phyloP scores from a whole-genome alignment of 2,113 vertebrate genomes.

The Sardina pilchardus region DNA sequence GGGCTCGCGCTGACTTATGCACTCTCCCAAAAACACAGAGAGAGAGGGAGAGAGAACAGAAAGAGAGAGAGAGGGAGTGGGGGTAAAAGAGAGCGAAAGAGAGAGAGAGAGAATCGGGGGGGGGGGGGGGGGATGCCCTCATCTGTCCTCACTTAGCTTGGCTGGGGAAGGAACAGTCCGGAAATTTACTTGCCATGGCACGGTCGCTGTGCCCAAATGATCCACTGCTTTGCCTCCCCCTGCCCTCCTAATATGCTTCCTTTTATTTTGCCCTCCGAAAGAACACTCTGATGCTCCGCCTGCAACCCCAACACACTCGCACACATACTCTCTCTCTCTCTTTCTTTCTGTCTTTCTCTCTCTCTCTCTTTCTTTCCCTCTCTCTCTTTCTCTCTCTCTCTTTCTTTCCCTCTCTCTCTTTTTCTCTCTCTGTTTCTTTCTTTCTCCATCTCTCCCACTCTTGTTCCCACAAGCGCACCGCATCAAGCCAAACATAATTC shows the following conservation, averaged over 20 bases:
- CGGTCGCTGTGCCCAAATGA: neutral
- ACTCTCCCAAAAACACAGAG: slow-evolving; percentile 51
- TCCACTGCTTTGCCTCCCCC: neutral
- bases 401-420: neutral
- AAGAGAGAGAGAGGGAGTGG: neutral
- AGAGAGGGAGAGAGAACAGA: neutral
- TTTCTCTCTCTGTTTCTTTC: neutral
- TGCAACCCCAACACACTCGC: neutral
- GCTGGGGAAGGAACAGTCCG: neutral
- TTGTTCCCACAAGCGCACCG: neutral
- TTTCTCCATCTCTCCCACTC: neutral
- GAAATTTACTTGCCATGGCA: neutral
- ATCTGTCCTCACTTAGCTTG: neutral
- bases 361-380: neutral
- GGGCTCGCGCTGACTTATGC: slow-evolving; percentile 50
- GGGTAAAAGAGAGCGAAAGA: neutral
- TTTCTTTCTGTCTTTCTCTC: neutral
- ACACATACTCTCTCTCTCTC: neutral
- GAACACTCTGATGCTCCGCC: neutral
- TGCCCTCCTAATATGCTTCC: neutral
- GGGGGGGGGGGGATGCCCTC: neutral
- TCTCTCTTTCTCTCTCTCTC: neutral
- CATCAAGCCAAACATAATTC: slow-evolving; percentile 11
- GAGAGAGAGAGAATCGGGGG: neutral
- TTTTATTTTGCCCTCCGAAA: neutral